Conservation (phyloP, 2,113 vertebrate species). For the Scomber japonicus region DNA sequence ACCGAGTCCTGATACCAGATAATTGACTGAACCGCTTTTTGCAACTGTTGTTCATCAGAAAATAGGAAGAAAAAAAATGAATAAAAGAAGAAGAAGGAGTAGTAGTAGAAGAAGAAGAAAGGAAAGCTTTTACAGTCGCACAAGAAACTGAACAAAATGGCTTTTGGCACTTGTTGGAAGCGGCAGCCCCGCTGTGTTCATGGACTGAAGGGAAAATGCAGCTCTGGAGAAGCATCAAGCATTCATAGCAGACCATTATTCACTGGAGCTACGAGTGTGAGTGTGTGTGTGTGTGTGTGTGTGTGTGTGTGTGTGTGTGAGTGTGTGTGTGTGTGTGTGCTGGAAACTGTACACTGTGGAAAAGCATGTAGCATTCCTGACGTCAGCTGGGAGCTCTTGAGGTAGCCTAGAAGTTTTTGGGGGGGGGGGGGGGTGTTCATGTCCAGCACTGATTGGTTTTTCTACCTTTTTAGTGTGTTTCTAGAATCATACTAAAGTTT, state of each 20-base stretch:
- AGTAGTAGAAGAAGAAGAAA: conserved; percentile 17
- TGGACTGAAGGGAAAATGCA: conserved; percentile 25
- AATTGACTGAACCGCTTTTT: conserved; percentile 18
- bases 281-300: too few relatives aligned
- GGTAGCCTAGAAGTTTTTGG: too few relatives aligned
- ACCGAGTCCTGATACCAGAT: conserved; percentile 31
- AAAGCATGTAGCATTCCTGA: not conserved
- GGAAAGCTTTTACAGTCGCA: not conserved
- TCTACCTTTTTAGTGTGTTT: too few relatives aligned
- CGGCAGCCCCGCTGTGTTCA: conserved; percentile 24
- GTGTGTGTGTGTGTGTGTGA: too few relatives aligned
- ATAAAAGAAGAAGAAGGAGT: not conserved
- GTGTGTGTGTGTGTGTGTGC: too few relatives aligned
- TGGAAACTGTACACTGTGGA: not conserved
- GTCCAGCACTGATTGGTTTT: not conserved
- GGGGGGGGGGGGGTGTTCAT: not conserved
- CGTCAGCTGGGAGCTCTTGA: not conserved
- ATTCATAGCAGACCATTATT: not conserved
- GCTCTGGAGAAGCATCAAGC: conserved; percentile 29
- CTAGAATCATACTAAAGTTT: too few relatives aligned
- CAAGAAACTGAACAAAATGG: not conserved
- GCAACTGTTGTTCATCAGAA: not conserved
- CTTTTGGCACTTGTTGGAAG: conserved; percentile 28
- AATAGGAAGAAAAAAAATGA: too few relatives aligned
- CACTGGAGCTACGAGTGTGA: not conserved